phyloP scores from a whole-genome alignment of 2,797 vertebrate species.

The Tokudaia muenninki region DNA sequence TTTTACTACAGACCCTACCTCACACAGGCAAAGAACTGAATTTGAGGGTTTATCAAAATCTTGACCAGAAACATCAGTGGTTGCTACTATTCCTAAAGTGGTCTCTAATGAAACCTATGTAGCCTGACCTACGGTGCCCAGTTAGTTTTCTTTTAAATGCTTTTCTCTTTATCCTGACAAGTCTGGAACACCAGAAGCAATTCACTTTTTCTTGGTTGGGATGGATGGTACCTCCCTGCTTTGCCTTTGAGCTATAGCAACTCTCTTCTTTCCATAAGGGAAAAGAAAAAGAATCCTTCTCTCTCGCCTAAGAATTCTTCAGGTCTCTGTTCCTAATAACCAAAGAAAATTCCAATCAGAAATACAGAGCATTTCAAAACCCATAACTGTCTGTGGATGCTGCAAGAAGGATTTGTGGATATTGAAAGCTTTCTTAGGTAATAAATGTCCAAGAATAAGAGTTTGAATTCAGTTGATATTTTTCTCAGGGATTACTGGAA shows the following conservation, averaged over 20 bases:
- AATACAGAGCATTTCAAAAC: constrained; percentile 14
- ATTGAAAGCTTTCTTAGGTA: constrained; percentile 32
- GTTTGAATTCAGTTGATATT: constrained; percentile 32
- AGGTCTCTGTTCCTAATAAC: background rate
- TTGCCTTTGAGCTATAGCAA: constrained; percentile 3
- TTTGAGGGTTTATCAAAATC: constrained; percentile 23
- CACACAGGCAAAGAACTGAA: background rate
- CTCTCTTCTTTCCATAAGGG: background rate
- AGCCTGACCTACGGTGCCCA: background rate
- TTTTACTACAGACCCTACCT: background rate
- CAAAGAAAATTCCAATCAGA: constrained; percentile 46
- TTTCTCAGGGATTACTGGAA: constrained; percentile 28
- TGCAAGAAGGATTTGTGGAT: background rate
- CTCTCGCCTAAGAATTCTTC: background rate
- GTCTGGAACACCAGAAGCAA: constrained; percentile 39
- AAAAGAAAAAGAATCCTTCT: background rate
- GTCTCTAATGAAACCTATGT: background rate
- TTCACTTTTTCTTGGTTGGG: background rate
- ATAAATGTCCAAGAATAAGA: constrained; percentile 44
- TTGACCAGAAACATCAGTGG: background rate
- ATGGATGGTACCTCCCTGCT: background rate
- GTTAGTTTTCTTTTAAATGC: background rate
- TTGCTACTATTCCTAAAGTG: background rate
- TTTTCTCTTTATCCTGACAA: background rate
- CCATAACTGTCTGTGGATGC: background rate